A percentile compares a stretch with the other conserved stretches of the same genome.
These are phyloP conservation scores for Danio albolineatus DNA, from an alignment of 2,797 vertebrate species.

Conservation along the genomic window DNA sequence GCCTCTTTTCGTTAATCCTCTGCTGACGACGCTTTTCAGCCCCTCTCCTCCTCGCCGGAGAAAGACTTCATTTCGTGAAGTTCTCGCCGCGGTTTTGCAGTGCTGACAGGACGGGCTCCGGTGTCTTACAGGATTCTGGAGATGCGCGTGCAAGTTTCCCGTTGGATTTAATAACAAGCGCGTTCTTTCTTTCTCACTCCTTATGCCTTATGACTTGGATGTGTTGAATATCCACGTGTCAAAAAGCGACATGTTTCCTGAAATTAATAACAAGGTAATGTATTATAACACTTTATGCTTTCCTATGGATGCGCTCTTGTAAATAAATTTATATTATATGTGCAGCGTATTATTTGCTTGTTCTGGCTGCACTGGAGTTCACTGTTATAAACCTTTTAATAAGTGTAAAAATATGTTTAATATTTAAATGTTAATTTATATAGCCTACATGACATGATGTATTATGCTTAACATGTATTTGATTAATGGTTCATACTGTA, in stretches of 20 bases:
- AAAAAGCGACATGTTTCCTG: conserved; percentile 78
- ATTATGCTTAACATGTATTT: neutral
- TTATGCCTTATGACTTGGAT: conserved; percentile 39
- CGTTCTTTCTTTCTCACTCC: neutral
- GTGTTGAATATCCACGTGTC: conserved; percentile 34
- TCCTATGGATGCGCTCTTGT: neutral
- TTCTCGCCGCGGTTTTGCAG: neutral
- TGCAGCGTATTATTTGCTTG: neutral
- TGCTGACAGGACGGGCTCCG: conserved; percentile 14
- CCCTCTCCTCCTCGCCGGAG: neutral
- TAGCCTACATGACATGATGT: too few species aligned
- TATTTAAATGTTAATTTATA: too few species aligned
- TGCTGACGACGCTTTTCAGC: conserved; percentile 73
- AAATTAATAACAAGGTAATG: conserved; percentile 84
- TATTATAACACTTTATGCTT: neutral
- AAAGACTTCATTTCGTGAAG: conserved; percentile 30
- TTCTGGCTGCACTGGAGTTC: neutral
- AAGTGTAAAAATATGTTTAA: neutral
- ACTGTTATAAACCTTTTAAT: neutral
- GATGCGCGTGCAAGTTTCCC: conserved; percentile 22
- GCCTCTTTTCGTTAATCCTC: conserved; percentile 71
- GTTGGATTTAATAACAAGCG: conserved; percentile 44
- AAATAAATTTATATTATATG: neutral
- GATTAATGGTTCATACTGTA: neutral
- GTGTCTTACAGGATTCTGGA: neutral